Base-by-base conservation (phyloP, 2,113 vertebrate species). In the Sterna hirundo region DNA sequence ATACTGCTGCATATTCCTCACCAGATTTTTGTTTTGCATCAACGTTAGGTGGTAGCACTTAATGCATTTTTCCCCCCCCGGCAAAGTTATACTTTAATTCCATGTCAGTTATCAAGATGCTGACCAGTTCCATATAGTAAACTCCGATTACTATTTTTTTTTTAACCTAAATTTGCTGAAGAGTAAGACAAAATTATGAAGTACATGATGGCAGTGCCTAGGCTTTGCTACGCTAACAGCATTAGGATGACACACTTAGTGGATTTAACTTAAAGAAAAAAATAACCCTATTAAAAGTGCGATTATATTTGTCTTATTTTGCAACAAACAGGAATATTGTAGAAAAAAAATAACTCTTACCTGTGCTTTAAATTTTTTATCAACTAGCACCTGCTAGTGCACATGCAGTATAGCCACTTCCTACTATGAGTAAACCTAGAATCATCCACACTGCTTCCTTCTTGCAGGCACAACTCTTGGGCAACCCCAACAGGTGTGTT, bases 381-480 rank as follows among this genome's bases (percentile, higher is more conserved):
- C 47, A 46, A 5, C 29, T 20, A 47, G 25, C 29, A 38, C 7
- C 55, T 61, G 19, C 49, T 14, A 4, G n/a, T 11, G 32, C 30
- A 23, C 12, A 3, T 0, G 0, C 8, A 6, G 5, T 32, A n/a
- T 1, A 14, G 57, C 8, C 10, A 5, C 18, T 85, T 57, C 11
- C 40, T 68, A 3, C 60, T 15, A 29, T 25, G 57, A 25, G 30
- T 10, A 34, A 55, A 3, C 14, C 44, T 21, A 12, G 12, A 6
- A 10, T 49, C 57, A 20, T 6, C 26, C 36, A 5, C 2, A 11
- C 4, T 0, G 12, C 40, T 18, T 29, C 38, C 29, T 26, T 5
- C 76, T 20, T 8, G 49, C 15, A 20, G 5, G 13, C 13, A 29
- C 3, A 25, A 4, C 20, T 2, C 55, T 16, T 1, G 27, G 5